Percentiles rank a stretch among this genome's conserved stretches.
Conservation (phyloP, 2,888 invertebrate genomes). For the Troilus luridus region DNA sequence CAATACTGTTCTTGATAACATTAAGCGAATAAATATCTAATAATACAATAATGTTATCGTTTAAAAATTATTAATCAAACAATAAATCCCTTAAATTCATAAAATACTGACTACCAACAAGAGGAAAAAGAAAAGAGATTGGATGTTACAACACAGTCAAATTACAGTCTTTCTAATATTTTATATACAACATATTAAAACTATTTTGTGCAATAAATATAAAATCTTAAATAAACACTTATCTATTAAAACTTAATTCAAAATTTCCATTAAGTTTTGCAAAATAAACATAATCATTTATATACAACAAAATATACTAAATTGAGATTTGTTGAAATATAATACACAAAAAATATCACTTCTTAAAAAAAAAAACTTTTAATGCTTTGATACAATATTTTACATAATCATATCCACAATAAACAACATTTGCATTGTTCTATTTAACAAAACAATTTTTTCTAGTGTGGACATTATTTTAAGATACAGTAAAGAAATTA, state of each 20-base stretch:
- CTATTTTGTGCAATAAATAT: constrained; percentile 2
- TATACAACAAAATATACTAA: neutral
- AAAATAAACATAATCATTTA: neutral
- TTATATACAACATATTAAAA: neutral
- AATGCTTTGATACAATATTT: neutral
- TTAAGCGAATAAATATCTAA: neutral
- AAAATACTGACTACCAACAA: neutral
- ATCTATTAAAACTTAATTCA: neutral
- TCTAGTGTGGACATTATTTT: neutral
- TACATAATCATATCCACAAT: neutral
- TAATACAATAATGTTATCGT: neutral
- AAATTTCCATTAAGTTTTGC: neutral
- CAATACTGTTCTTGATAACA: neutral
- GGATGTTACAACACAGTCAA: neutral
- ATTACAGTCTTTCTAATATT: constrained; percentile 14
- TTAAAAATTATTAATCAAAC: neutral
- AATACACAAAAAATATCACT: neutral
- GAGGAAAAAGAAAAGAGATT: neutral
- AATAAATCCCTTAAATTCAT: neutral
- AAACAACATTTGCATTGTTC: neutral
- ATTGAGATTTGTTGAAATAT: neutral
- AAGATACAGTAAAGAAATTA: neutral
- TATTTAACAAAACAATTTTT: neutral
- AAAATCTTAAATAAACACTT: neutral
- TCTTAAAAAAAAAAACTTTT: neutral